A percentile compares a stretch with the other conserved stretches of the same genome.
Conservation (phyloP, 1,140 invertebrate genomes). For the Bombus ignitus region DNA sequence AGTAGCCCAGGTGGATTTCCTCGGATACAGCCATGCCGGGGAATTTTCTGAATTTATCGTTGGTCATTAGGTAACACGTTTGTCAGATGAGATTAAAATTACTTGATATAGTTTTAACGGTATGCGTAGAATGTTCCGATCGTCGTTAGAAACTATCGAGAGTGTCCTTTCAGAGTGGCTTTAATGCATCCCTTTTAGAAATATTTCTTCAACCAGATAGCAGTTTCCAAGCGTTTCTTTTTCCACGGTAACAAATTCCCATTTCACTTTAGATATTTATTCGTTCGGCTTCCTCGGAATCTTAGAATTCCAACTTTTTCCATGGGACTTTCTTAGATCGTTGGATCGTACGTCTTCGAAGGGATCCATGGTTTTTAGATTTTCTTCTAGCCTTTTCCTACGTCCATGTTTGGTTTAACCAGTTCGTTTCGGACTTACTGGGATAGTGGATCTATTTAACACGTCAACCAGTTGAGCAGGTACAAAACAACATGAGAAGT, state of each 20-base stretch:
- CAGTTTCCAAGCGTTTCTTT: background rate
- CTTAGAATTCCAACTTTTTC: slow-evolving; percentile 15
- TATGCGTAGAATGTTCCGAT: background rate
- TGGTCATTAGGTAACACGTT: background rate
- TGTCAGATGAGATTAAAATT: background rate
- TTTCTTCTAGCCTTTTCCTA: slow-evolving; percentile 7
- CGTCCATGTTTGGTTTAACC: slow-evolving; percentile 22
- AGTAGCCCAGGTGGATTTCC: background rate
- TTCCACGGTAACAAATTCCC: slow-evolving; percentile 18
- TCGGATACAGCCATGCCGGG: too few species aligned
- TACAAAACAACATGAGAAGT: slow-evolving; percentile 24
- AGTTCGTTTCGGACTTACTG: slow-evolving; percentile 31
- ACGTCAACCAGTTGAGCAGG: slow-evolving; percentile 30
- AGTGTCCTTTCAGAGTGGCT: background rate
- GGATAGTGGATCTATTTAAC: slow-evolving; percentile 42
- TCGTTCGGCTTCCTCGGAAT: slow-evolving; percentile 19
- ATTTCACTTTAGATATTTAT: slow-evolving; percentile 24
- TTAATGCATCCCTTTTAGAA: slow-evolving; percentile 7
- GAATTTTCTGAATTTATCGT: background rate
- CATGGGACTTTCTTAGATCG: background rate
- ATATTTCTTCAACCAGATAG: background rate
- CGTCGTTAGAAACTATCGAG: background rate
- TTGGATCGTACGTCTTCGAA: slow-evolving; percentile 1
- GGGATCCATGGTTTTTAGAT: background rate
- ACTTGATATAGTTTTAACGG: slow-evolving; percentile 17